Base-by-base conservation (phyloP, 2,797 vertebrate genomes). In the Gallinago nigripennis region DNA sequence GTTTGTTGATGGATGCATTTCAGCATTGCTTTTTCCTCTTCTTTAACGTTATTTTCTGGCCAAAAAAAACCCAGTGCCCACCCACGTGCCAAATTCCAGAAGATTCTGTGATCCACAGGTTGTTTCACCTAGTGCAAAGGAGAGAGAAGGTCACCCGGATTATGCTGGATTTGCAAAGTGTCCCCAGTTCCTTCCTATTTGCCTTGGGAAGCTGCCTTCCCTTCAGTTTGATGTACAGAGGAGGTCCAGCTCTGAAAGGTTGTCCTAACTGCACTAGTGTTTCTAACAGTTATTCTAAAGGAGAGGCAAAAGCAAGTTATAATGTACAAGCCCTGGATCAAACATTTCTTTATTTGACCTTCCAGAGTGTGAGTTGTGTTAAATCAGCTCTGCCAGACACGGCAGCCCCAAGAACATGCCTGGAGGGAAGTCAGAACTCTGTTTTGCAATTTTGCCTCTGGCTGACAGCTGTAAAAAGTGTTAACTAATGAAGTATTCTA, bases 401-500 rank as follows among this genome's bases (percentile, higher is more conserved):
- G 0, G 85, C 82, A 78, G 65, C 72, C 56, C 80, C 39, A 37
- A 12, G 61, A 95, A 83, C 72, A 75, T 12, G 69, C 50, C 69
- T 75, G 72, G 69, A 61, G 91, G 76, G 28, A 83, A 92, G 56
- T 54, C 79, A 80, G 64, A 82, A 18, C 65, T 71, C 69, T 61
- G 27, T 2, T 75, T 70, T 78, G 75, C 80, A 77, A 11, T 90
- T 83, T 86, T 90, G 91, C 94, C 94, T 86, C 92, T 83, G 91
- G 93, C 93, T 95, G 91, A 91, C 72, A 91, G 93, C 21, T 86
- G 57, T 92, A 84, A 70, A 37, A 88, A 78, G 33, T 45, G 61
- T 86, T 90, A 86, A 31, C 82, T 82, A 95, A 94, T 86, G 69
- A 86, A 92, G 69, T 78, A 61, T 83, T 91, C 86, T 82, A 88